phyloP scores from a whole-genome alignment of 2,797 vertebrate species.

The Poecilia gillii region DNA sequence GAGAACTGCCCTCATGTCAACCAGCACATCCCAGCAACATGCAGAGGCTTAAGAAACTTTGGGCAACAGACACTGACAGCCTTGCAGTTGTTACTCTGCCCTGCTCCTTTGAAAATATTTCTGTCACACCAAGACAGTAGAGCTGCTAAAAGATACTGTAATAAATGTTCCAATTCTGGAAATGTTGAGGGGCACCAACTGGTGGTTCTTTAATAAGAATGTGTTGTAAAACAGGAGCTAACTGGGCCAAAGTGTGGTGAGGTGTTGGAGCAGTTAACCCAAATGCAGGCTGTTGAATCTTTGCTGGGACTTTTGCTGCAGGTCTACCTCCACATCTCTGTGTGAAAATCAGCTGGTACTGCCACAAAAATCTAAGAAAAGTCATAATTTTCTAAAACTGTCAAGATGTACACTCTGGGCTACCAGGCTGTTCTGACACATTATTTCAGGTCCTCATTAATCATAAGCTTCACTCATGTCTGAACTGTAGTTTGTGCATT shows the following conservation, averaged over 20 bases:
- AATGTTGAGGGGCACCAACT: not conserved
- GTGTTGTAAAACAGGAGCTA: not conserved
- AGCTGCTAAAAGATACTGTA: not conserved
- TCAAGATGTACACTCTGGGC: not conserved
- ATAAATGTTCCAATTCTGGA: not conserved
- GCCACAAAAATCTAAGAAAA: not conserved
- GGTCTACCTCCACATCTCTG: not conserved
- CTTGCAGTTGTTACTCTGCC: no score
- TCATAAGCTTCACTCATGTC: not conserved
- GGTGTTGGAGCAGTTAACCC: not conserved
- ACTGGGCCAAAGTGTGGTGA: not conserved
- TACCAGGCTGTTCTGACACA: not conserved
- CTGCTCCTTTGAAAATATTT: not conserved
- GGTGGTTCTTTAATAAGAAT: not conserved
- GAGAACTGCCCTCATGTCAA: no score
- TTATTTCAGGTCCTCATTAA: not conserved
- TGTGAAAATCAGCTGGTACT: not conserved
- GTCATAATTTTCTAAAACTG: not conserved
- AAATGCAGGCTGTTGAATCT: not conserved
- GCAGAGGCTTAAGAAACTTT: no score
- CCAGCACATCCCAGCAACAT: no score
- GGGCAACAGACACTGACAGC: no score
- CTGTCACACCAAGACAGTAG: not conserved
- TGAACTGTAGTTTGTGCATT: not conserved
- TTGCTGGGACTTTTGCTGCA: not conserved